Evolutionary conservation across 2,113 vertebrate genomes (phyloP).

Genomic region (Corythaixoides concolor): DNA sequence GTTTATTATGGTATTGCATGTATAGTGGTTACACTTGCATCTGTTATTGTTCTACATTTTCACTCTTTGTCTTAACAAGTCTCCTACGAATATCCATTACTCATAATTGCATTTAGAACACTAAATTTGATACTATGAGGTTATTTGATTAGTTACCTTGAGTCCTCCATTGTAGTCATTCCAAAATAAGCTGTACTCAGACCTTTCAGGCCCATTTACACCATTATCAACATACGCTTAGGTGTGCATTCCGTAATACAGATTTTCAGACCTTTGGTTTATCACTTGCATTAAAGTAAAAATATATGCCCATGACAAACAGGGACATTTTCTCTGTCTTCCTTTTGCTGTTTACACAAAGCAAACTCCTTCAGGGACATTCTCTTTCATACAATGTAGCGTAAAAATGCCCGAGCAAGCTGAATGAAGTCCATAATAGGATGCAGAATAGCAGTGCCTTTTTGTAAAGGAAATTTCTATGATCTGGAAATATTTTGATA

Average conservation of each 20-base stretch:
- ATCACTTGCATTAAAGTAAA: background rate
- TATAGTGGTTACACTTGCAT: background rate
- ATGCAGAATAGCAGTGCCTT: background rate
- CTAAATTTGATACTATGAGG: background rate
- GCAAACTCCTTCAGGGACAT: background rate
- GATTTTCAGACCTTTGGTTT: background rate
- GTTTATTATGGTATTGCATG: background rate
- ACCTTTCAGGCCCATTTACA: background rate
- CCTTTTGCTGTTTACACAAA: background rate
- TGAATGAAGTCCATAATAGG: background rate
- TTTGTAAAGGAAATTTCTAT: background rate
- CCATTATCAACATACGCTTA: background rate
- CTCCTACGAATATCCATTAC: background rate
- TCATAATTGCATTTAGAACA: background rate
- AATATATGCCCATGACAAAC: background rate
- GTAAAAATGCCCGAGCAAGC: background rate
- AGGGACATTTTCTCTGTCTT: background rate
- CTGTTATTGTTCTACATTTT: background rate
- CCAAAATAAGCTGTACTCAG: background rate
- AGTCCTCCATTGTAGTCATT: background rate
- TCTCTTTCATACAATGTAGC: background rate
- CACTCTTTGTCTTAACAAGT: background rate
- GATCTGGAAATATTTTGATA: background rate
- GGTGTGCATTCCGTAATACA: fast-evolving
- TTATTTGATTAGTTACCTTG: background rate